Conservation (phyloP, 2,797 vertebrate species). For the Jordanella pulchra region DNA sequence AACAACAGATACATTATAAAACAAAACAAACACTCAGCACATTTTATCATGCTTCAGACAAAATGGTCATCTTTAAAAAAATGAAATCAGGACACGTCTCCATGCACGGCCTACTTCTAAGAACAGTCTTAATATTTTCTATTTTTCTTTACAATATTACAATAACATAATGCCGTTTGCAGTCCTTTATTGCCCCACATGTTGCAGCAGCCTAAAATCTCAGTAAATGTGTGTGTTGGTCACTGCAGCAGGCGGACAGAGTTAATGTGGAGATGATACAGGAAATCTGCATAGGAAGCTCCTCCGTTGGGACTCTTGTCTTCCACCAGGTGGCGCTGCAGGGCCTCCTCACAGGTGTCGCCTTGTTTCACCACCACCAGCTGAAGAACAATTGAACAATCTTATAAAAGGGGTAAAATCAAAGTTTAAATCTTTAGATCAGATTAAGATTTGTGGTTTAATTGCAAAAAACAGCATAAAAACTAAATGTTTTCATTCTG, state of each 20-base stretch:
- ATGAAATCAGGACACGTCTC: slow-evolving; percentile 25
- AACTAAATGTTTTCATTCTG: neutral
- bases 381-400: slow-evolving; percentile 49
- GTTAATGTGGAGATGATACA: slow-evolving; percentile 82
- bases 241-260: slow-evolving; percentile 75
- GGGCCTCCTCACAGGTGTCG: slow-evolving; percentile 76
- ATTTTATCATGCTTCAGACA: slow-evolving; percentile 21
- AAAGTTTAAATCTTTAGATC: neutral
- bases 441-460: neutral
- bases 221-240: slow-evolving; percentile 9
- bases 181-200: neutral
- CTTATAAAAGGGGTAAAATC: neutral
- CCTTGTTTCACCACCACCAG: slow-evolving; percentile 79
- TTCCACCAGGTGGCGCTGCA: slow-evolving; percentile 81
- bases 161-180: neutral
- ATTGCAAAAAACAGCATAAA: neutral
- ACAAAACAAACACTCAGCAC: neutral
- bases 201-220: neutral
- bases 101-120: slow-evolving; percentile 27
- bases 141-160: neutral
- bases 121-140: slow-evolving; percentile 8
- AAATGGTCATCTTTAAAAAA: slow-evolving; percentile 18
- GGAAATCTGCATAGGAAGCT: slow-evolving; percentile 83
- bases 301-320: slow-evolving; percentile 84
- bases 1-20: slow-evolving; percentile 34